Evolutionary conservation across 2,113 vertebrate species (phyloP), one percentile per base, ranked within the genome.

Genomic region (Porphyrio hochstetteri): DNA sequence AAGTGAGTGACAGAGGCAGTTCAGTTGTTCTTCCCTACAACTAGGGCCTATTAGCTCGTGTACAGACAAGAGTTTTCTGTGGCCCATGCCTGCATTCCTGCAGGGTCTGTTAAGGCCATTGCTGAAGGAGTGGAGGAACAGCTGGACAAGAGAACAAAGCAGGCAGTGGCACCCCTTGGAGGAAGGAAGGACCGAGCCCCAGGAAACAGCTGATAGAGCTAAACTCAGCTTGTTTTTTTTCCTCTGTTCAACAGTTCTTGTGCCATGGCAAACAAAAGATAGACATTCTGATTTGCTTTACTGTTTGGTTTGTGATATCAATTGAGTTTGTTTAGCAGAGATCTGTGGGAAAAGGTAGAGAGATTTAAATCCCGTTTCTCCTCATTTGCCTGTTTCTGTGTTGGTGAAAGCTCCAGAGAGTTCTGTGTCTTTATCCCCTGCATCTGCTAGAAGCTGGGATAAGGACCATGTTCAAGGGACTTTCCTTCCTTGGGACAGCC

Each of bases 231-330:
- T 97, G 98, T 98, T 97, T 97, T 98, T 97, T 97, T 93, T 88
- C 79, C 88, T 96, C 94, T 96, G 92, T 97, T 98, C 98, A 98
- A 98, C 98, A 98, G 98, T 98, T 98, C 98, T 98, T 96, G 97
- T 98, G 98, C 98, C 98, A 98, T 98, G 97, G 97, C 98, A 98
- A 98, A 98, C 98, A 98, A 98, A 98, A 97, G 97, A 97, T 90
- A 97, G 96, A 95, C 95, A 48, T 98, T 97, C 94, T 97, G 96
- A 97, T 98, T 98, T 97, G 95, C 94, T 97, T 96, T 87, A 85
- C 96, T 98, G 97, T 98, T 98, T 98, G 96, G 97, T 98, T 98
- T 98, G 93, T 82, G 92, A 89, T 94, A 97, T 89, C 92, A 87
- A 93, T 96, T 87, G 96, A 93, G 75, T 96, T 97, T 97, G 88